Evolutionary conservation across 1,140 invertebrate genomes (phyloP).

Genomic region (Atta texana): DNA sequence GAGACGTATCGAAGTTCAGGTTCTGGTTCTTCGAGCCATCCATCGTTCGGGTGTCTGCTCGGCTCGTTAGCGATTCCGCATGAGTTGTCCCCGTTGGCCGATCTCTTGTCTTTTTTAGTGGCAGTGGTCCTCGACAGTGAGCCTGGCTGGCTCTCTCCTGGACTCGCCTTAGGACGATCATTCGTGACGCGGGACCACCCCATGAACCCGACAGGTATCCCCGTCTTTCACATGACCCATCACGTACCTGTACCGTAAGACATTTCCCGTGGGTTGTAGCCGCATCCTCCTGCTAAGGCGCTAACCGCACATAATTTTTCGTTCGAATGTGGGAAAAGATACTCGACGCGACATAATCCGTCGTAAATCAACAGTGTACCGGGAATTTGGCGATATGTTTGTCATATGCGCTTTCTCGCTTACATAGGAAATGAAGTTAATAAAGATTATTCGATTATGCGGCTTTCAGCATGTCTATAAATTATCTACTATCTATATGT

Average conservation of each 20-base stretch:
- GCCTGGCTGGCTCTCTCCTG: constrained; percentile 40
- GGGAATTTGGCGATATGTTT: constrained; percentile 13
- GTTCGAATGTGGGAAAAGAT: constrained; percentile 63
- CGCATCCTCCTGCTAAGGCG: constrained; percentile 62
- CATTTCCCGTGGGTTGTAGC: constrained; percentile 57
- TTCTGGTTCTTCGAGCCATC: constrained; percentile 77
- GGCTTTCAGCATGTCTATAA: constrained; percentile 11
- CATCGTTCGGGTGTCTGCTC: constrained; percentile 83
- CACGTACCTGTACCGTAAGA: constrained; percentile 64
- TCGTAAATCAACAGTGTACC: constrained; percentile 52
- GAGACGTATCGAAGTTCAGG: constrained; percentile 65
- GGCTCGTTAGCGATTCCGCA: constrained; percentile 85
- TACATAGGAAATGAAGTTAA: constrained; percentile 5
- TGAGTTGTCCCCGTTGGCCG: constrained; percentile 79
- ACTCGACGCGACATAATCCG: constrained; percentile 34
- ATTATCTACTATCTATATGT: neutral
- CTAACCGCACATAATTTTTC: constrained; percentile 72
- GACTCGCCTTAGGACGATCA: constrained; percentile 53
- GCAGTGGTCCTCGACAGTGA: constrained; percentile 60
- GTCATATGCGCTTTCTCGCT: neutral
- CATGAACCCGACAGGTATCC: constrained; percentile 81
- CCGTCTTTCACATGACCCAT: constrained; percentile 82
- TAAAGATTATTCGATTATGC: constrained; percentile 5
- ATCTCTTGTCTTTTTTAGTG: constrained; percentile 77
- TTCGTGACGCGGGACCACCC: constrained; percentile 83